A percentile compares a stretch with the other conserved stretches of the same genome.
Conservation (phyloP, 2,113 vertebrate species). For the Channa argus region DNA sequence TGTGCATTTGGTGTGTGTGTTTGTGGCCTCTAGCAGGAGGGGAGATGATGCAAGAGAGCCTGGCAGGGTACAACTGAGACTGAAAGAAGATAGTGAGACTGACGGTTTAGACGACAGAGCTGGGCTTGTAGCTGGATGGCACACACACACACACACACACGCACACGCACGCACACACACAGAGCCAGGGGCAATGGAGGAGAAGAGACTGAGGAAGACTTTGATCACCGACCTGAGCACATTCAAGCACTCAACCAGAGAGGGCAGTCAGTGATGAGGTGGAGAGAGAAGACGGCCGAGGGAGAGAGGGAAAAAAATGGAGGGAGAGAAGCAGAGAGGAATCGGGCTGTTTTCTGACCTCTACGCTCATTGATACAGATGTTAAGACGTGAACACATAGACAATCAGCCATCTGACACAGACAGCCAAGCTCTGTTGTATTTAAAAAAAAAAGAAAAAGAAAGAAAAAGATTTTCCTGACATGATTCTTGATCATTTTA, state of each 20-base stretch:
- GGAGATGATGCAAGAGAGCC: conserved; percentile 68
- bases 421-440: neutral
- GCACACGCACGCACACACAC: conserved; percentile 48
- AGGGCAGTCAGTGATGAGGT: conserved; percentile 78
- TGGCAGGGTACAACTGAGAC: conserved; percentile 62
- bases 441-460: conserved; percentile 4
- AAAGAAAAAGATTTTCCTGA: neutral
- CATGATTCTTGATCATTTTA: conserved; percentile 12
- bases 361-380: conserved; percentile 74
- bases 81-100: conserved; percentile 67
- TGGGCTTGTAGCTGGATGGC: conserved; percentile 54
- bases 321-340: conserved; percentile 1
- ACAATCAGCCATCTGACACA: conserved; percentile 48
- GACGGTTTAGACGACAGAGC: conserved; percentile 65
- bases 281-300: conserved; percentile 65
- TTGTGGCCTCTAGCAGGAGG: conserved; percentile 61
- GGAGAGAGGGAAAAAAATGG: conserved; percentile 25
- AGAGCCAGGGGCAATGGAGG: conserved; percentile 75
- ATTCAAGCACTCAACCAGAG: conserved; percentile 81
- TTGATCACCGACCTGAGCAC: conserved; percentile 82
- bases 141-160: conserved; percentile 30
- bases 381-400: conserved; percentile 64
- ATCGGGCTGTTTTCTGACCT: conserved; percentile 71
- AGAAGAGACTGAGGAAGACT: conserved; percentile 81
- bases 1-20: neutral